Evolutionary conservation across 1,140 invertebrate genomes (phyloP).

Genomic region (Cardiocondyla obscurior): DNA sequence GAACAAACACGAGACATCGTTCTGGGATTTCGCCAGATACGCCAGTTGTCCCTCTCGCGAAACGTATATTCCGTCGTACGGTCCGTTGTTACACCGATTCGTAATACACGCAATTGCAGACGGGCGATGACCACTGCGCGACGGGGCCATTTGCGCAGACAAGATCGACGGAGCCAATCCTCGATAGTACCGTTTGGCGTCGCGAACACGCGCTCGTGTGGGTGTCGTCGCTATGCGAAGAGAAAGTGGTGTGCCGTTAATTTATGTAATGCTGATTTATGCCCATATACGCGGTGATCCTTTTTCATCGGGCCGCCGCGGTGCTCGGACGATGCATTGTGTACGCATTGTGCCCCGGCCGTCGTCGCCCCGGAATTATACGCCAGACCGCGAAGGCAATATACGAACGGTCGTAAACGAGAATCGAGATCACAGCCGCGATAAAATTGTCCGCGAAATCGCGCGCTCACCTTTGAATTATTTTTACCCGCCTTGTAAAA

Average conservation of each 20-base stretch:
- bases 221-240: constrained; percentile 72
- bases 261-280: constrained; percentile 80
- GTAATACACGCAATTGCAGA: constrained; percentile 18
- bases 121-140: constrained; percentile 47
- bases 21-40: constrained; percentile 14
- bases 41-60: constrained; percentile 3
- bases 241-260: constrained; percentile 76
- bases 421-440: constrained; percentile 13
- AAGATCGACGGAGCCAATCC: constrained; percentile 45
- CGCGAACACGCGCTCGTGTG: constrained; percentile 59
- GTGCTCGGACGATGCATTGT: constrained; percentile 39
- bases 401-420: constrained; percentile 7
- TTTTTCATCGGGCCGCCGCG: constrained; percentile 62
- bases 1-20: constrained; percentile 6
- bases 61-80: not conserved
- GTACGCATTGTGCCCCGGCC: constrained; percentile 49
- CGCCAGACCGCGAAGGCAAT: constrained; percentile 12
- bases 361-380: constrained; percentile 60
- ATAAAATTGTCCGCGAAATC: constrained; percentile 38
- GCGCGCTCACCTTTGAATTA: constrained; percentile 1
- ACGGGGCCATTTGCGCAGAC: constrained; percentile 24
- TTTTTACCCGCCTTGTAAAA: not conserved
- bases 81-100: not conserved
- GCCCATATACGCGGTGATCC: constrained; percentile 65
- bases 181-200: constrained; percentile 28